These are phyloP conservation scores for Marmota monax DNA, from an alignment of 2,113 vertebrate species.

Conservation along the genomic window DNA sequence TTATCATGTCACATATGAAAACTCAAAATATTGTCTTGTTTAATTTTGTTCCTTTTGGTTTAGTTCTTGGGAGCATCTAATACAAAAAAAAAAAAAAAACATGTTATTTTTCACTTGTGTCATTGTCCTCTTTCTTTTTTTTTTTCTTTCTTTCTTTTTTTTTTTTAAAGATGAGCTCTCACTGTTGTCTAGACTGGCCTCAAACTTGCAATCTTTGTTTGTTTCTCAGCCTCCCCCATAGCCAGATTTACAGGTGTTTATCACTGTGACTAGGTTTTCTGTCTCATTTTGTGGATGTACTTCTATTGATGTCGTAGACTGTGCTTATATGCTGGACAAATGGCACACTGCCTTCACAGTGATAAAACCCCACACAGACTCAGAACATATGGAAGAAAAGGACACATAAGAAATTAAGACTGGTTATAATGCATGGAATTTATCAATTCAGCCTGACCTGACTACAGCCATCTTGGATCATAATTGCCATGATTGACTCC, in stretches of 20 bases:
- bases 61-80: background rate
- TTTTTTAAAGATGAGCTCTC: background rate
- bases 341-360: background rate
- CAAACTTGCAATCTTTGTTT: background rate
- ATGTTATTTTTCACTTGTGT: background rate
- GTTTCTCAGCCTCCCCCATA: too few species aligned
- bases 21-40: background rate
- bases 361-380: background rate
- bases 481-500: background rate
- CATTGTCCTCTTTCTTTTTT: background rate
- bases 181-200: background rate
- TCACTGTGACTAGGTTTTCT: background rate
- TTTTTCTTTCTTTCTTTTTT: too few species aligned
- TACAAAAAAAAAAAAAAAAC: background rate
- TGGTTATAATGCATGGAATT: background rate
- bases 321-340: background rate
- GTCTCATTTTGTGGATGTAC: background rate
- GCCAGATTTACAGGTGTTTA: background rate
- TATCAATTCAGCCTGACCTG: background rate
- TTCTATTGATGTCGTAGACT: background rate
- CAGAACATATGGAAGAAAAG: background rate
- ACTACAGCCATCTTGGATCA: background rate
- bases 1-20: background rate
- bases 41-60: background rate
- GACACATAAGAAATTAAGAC: background rate